Base-by-base conservation (phyloP, 2,797 vertebrate species). In the Acestrorhynchus altus region DNA sequence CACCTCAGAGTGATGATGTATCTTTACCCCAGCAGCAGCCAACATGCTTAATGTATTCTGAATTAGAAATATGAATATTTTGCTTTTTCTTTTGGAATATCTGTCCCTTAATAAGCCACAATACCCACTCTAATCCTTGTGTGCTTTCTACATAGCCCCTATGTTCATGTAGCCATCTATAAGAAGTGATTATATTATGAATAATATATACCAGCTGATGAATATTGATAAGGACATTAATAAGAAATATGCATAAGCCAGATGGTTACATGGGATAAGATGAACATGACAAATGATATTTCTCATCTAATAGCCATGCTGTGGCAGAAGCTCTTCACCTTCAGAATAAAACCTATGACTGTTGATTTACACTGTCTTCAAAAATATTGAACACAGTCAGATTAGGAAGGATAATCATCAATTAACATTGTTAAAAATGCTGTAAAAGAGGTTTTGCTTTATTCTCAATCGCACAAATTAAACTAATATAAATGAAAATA, bases 211-310 rank as follows among this genome's bases (percentile, higher is more conserved):
- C 40, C 6, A 42, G 65, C 47, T 61, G 40, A 73, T 77, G 61
- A 74, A 74, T 82, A 79, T 71, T 79, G 68, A 84, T 78, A 78
- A 78, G 77, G 40, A 61, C 56, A 80, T 81, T 77, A 81, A 83
- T 56, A 78, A 71, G 63, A 79, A 76, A 81, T 79, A 81, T 57
- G 42, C 61, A 61, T 70, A 35, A 74, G 60, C 75, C 79, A 79
- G 73, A 72, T 72, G 54, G 61, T 40, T 61, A 40, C 47, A 78
- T 73, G 63, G 70, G 44, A 68, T 68, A 40, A 12, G 46, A 61
- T 68, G 54, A 76, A 63, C 60, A 51, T 65, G 35, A 56, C 59
- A 31, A 22, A 70, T 73, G 64, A 73, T 46, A 47, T 76, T 71
- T 16, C 28, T 68, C 13, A n/a, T 65, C 26, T 10, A 59, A 74